These are phyloP conservation scores for Lucifuga dentata DNA, from an alignment of 2,113 vertebrate species.

Conservation along the genomic window DNA sequence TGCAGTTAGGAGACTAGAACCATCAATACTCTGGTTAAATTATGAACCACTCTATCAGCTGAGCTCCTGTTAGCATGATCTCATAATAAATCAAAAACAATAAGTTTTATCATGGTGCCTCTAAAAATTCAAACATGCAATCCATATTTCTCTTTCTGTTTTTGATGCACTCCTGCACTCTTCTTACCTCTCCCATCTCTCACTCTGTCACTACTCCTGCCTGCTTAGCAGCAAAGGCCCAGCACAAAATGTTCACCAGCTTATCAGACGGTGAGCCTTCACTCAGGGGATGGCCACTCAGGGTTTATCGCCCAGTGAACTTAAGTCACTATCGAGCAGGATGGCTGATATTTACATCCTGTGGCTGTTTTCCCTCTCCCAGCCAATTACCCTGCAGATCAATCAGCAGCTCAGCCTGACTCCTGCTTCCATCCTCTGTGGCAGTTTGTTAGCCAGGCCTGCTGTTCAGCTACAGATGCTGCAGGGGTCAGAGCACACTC, in stretches of 20 bases:
- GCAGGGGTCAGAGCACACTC: constrained; percentile 41
- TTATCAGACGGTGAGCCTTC: constrained; percentile 63
- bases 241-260: constrained; percentile 54
- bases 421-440: constrained; percentile 64
- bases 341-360: constrained; percentile 71
- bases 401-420: constrained; percentile 64
- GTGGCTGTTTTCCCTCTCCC: constrained; percentile 60
- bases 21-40: too few relatives aligned
- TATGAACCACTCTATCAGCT: too few relatives aligned
- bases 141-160: background rate
- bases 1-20: too few relatives aligned
- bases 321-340: constrained; percentile 58
- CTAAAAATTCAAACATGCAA: background rate
- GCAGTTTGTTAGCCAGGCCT: constrained; percentile 65
- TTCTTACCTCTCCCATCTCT: background rate
- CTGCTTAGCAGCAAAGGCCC: constrained; percentile 26
- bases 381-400: constrained; percentile 77
- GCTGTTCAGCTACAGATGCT: constrained; percentile 70
- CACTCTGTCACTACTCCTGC: constrained; percentile 17
- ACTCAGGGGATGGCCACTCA: constrained; percentile 58
- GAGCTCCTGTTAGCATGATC: too few relatives aligned
- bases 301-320: constrained; percentile 68
- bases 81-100: too few relatives aligned
- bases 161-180: constrained; percentile 13
- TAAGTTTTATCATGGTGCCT: too few relatives aligned